Evolutionary conservation across 2,797 vertebrate species (phyloP).

Genomic region (Malurus leucopterus): DNA sequence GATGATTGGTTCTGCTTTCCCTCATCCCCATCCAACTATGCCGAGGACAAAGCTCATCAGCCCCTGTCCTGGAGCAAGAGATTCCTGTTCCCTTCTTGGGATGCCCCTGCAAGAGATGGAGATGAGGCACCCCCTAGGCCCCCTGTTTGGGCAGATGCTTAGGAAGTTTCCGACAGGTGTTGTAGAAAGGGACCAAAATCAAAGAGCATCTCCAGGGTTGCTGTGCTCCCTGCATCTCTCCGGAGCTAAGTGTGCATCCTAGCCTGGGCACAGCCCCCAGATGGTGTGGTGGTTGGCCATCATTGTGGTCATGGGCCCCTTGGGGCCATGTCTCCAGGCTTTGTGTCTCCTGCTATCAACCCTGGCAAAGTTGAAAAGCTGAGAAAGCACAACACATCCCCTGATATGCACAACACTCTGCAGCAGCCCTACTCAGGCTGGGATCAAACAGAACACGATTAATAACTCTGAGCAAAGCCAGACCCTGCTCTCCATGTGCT

Average conservation of each 20-base stretch:
- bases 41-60: background rate
- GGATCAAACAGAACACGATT: slow-evolving; percentile 23
- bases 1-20: background rate
- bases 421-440: background rate
- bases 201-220: background rate
- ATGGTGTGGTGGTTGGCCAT: accelerated
- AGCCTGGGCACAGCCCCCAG: background rate
- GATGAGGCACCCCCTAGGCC: background rate
- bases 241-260: background rate
- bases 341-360: background rate
- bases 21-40: background rate
- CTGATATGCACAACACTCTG: accelerated
- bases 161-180: background rate
- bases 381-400: slow-evolving; percentile 26
- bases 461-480: slow-evolving; percentile 47
- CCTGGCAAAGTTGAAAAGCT: slow-evolving; percentile 21
- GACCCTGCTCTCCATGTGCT: background rate
- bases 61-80: background rate
- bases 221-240: accelerated
- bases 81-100: background rate
- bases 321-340: background rate
- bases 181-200: background rate
- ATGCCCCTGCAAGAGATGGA: background rate
- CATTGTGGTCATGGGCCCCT: background rate
- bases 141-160: background rate